Percentiles rank a stretch among this genome's conserved stretches.
Conservation (phyloP, 2,113 vertebrate species). For the Sakesphorus luctuosus region DNA sequence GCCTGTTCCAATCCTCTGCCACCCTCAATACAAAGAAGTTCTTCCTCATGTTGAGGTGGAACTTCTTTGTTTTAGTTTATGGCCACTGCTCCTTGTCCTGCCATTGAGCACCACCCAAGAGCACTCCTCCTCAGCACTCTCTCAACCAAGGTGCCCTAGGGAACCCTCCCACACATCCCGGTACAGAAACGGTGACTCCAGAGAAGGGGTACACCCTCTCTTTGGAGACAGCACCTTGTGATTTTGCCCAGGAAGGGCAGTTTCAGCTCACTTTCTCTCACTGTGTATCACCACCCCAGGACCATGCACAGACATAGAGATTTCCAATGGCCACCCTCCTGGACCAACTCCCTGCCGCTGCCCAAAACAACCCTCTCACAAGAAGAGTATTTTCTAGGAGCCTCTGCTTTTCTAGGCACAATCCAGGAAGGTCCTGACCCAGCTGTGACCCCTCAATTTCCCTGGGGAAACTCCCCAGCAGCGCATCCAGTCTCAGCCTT, state of each 20-base stretch:
- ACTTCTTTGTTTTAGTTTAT: background rate
- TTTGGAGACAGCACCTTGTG: background rate
- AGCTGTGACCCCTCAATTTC: background rate
- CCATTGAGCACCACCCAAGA: background rate
- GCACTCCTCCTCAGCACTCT: background rate
- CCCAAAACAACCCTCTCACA: background rate
- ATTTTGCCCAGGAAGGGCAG: background rate
- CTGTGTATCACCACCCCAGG: fast-evolving
- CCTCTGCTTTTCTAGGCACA: background rate
- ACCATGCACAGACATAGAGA: fast-evolving
- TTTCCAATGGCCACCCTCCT: background rate
- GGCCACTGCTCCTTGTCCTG: background rate
- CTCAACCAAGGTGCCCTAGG: background rate
- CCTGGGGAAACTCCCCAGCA: background rate
- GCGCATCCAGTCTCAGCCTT: background rate
- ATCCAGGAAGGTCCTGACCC: background rate
- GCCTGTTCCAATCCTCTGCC: background rate
- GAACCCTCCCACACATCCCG: background rate
- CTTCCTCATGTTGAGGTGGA: background rate
- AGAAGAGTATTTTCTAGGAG: background rate
- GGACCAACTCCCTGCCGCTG: background rate
- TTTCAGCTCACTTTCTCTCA: background rate
- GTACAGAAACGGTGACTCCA: background rate
- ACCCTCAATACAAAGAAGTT: background rate
- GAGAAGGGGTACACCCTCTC: background rate